Evolutionary conservation across 2,888 invertebrate species (phyloP), one percentile per base, ranked within the genome.

Genomic region (Scrobipalpa costella): DNA sequence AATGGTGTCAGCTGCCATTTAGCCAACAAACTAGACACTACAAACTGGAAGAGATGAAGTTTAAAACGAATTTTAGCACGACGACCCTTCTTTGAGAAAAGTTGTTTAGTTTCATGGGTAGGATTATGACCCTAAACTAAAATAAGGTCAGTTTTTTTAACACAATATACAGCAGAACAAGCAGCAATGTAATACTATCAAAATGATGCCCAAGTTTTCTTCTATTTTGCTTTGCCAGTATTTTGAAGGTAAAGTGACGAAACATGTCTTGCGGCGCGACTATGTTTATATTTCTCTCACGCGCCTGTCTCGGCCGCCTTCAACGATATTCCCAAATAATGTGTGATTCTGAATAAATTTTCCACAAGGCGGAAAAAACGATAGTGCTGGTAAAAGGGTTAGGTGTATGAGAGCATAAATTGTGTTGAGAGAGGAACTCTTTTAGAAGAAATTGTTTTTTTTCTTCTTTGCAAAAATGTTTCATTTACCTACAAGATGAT

Each of bases 181-280:
- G 27, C 27, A 27, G 27, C 27, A 27, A 27, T 27, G 27, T 27
- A 27, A 27, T 27, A 27, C 27, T 2, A 5, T 27, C 2, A 33
- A 8, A 76, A 77, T 74, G 76, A 73, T 68, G 71, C 61, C 64
- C 61, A 67, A 77, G 79, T 81, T 77, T 75, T 77, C 59, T 63
- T n/a, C n/a, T n/a, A n/a, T 81, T 77, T 76, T 77, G 80, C 80
- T 69, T 68, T 71, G 69, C 71, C 69, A 66, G 67, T 63, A 64
- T 78, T 82, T 79, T 80, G 78, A 75, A 80, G 77, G 76, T 80
- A 84, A 86, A 86, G 86, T 86, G 86, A 86, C 85, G 83, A 85
- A 85, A 85, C 86, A 85, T 87, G 85, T 86, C 83, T 84, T 72
- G 75, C 68, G 76, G 76, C 76, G 71, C 61, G 66, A 66, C 61